phyloP scores from a whole-genome alignment of 2,113 vertebrate species.

The Tympanuchus pallidicinctus region DNA sequence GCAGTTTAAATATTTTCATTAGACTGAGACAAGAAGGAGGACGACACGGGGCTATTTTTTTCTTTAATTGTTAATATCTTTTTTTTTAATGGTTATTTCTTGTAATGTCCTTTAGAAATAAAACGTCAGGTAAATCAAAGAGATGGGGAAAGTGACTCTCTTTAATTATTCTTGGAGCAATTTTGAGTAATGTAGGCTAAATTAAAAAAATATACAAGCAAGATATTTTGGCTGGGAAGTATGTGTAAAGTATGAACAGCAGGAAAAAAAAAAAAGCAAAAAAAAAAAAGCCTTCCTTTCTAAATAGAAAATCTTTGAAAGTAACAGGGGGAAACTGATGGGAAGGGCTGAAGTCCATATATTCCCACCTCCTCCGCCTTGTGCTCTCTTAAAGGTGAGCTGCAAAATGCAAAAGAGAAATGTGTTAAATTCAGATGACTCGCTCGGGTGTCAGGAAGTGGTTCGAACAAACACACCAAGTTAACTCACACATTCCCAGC shows the following conservation, averaged over 20 bases:
- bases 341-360: conserved; percentile 71
- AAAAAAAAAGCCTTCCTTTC: conserved; percentile 38
- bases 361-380: conserved; percentile 72
- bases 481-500: conserved; percentile 61
- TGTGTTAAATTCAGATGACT: conserved; percentile 74
- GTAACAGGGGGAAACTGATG: conserved; percentile 71
- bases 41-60: conserved; percentile 1
- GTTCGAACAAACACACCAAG: conserved; percentile 58
- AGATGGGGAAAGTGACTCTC: background rate
- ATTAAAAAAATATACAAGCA: conserved; percentile 69
- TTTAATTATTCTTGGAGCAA: conserved; percentile 57
- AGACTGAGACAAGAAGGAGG: conserved; percentile 52
- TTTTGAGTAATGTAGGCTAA: conserved; percentile 66
- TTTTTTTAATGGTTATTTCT: background rate
- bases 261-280: conserved; percentile 61
- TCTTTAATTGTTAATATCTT: conserved; percentile 18
- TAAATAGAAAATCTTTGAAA: conserved; percentile 74
- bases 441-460: conserved; percentile 67
- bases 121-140: conserved; percentile 47
- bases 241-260: conserved; percentile 71
- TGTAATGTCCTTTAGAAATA: background rate
- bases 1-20: conserved; percentile 67
- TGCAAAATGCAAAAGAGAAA: conserved; percentile 73
- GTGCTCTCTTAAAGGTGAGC: conserved; percentile 72
- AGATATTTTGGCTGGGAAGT: conserved; percentile 68